Evolutionary conservation across 2,797 vertebrate genomes (phyloP).

Genomic region (Esox lucius): DNA sequence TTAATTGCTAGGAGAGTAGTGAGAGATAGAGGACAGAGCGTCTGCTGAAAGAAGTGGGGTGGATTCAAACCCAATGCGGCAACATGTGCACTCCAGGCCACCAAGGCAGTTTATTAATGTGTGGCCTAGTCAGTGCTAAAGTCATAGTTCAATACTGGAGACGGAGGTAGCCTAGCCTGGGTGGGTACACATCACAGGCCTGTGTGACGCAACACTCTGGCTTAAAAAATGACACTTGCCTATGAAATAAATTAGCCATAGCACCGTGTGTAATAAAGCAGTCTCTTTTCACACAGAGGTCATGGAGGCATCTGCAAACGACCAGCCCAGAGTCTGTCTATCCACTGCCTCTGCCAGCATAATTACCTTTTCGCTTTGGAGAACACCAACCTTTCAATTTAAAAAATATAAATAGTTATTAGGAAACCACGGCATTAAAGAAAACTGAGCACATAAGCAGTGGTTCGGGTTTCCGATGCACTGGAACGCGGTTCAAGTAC

Average conservation of each 20-base stretch:
- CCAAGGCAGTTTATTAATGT: too few relatives aligned
- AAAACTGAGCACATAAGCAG: constrained; percentile 48
- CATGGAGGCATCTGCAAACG: constrained; percentile 26
- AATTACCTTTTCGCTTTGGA: constrained; percentile 60
- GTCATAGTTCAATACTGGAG: too few relatives aligned
- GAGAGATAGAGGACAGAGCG: too few relatives aligned
- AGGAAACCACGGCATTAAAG: constrained; percentile 61
- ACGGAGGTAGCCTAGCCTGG: background rate
- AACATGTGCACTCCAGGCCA: too few relatives aligned
- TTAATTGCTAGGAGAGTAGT: too few relatives aligned
- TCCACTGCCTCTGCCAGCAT: constrained; percentile 28
- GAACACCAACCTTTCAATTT: constrained; percentile 67
- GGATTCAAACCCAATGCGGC: too few relatives aligned
- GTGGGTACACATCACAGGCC: constrained; percentile 7
- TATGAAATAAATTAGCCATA: constrained; percentile 33
- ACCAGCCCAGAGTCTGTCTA: constrained; percentile 43
- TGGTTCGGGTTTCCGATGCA: constrained; percentile 45
- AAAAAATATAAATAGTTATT: constrained; percentile 65
- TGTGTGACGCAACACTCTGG: background rate
- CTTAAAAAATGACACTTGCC: constrained; percentile 17
- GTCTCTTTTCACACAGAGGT: constrained; percentile 32
- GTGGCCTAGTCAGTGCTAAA: too few relatives aligned
- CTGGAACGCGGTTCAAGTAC: constrained; percentile 32
- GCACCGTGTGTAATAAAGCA: constrained; percentile 33
- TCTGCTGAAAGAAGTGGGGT: too few relatives aligned